Evolutionary conservation across 2,888 invertebrate species (phyloP), one percentile per base, ranked within the genome.

Genomic region (Altica lythri): DNA sequence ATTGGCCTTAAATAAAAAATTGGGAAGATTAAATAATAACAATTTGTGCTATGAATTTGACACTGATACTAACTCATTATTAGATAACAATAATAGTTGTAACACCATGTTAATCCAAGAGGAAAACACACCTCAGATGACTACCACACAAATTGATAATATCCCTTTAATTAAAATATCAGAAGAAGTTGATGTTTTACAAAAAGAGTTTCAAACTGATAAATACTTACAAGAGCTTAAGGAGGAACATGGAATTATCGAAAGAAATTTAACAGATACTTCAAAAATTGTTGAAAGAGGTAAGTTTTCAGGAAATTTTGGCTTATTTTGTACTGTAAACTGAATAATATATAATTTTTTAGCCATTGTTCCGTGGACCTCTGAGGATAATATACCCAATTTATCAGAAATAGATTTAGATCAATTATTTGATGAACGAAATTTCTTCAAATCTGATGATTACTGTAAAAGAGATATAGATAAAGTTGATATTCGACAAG

Each of bases 391-490:
- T 29, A 54, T 67, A 32, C 66, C 70, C 0, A 62, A 67, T 45
- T 46, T 71, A 25, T 67, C 68, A 1, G 68, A 69, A 35, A 59
- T 70, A 2, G 68, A 70, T 45, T 42, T 71, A 8, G 68, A 71
- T 16, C 51, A 61, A 32, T 45, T 71, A 6, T 70, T 72, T 37
- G 62, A 62, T 42, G 68, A 66, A 27, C 63, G 66, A 12, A 53
- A 38, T 13, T 64, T 67, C 55, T 57, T 54, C 6, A 66, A 66
- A 53, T 65, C 64, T 4, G 42, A 16, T 29, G 35, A 53, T 46
- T 45, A 61, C 34, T 37, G 51, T 32, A 46, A 53, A 29, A 47
- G 60, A 45, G 29, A 60, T 43, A 14, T 2, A 8, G 8, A 16
- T 2, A 34, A 34, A 55, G 25, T 37, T 44, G 29, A 46, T 53